Evolutionary conservation across 35 echinoderm and acorn worm genomes (phyloP).

Genomic region (Lytechinus pictus): DNA sequence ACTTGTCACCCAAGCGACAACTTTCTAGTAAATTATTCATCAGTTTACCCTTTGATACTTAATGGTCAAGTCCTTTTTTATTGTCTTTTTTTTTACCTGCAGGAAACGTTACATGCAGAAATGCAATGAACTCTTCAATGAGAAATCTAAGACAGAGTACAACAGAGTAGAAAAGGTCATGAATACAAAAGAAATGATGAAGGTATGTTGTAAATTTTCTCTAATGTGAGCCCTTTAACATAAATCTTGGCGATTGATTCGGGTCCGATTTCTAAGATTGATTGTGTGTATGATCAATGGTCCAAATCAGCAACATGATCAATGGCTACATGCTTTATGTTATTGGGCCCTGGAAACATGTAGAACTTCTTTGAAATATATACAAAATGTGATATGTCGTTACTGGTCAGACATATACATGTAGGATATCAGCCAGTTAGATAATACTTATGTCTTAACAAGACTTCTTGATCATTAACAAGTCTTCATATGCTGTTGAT

Average conservation of each 20-base stretch:
- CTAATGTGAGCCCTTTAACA: no score
- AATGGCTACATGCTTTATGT: no score
- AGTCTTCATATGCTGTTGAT: no score
- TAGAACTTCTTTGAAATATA: not conserved
- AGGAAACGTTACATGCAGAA: constrained; percentile 93
- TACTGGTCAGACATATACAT: not conserved
- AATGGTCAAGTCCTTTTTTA: not conserved
- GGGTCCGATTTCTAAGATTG: no score
- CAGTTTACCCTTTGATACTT: not conserved
- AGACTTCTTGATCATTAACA: no score
- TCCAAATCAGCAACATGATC: no score
- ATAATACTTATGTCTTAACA: no score
- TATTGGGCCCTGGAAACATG: no score
- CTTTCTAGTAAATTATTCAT: not conserved
- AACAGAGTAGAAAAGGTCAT: constrained; percentile 84
- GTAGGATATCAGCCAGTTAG: not conserved
- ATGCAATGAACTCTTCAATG: constrained; percentile 93
- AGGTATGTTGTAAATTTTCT: constrained; percentile 55
- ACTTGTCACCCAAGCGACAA: no score
- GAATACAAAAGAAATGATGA: constrained; percentile 88
- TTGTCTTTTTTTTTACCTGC: constrained; percentile 20
- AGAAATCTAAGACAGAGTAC: constrained; percentile 89
- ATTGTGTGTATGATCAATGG: no score
- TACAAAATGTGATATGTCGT: not conserved
- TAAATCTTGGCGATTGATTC: no score